Base-by-base conservation (phyloP, 2,888 invertebrate genomes). In the Pyralis farinalis region DNA sequence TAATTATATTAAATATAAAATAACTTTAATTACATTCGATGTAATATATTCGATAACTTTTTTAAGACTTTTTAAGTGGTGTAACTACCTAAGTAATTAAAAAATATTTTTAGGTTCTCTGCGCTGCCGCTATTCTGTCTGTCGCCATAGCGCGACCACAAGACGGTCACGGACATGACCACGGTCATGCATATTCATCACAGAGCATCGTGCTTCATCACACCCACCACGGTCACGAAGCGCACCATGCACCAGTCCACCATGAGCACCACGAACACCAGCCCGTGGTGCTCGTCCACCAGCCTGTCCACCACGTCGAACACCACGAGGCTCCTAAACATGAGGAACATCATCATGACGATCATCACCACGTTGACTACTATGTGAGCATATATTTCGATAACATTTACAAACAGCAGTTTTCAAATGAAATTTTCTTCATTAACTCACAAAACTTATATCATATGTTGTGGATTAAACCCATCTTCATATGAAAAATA, bases 361-460 rank as follows among this genome's bases (percentile, higher is more conserved):
- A 64, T 5, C 51, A 65, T 36, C 51, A 65, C 37, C 46, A 62
- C 47, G 42, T 61, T 30, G 70, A 63, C 42, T 56, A 63, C 46
- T 58, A 60, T 46, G 64, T 64, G 55, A 46, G 55, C 64, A 16
- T 16, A 16, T 16, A 16, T 10, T 79, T 79, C 40, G 80, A 80
- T 7, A 78, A 77, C 39, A n/a, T n/a, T n/a, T n/a, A n/a, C n/a
- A n/a, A n/a, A n/a, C n/a, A n/a, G n/a, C n/a, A n/a, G n/a, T n/a
- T n/a, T n/a, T n/a, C n/a, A n/a, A n/a, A n/a, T n/a, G n/a, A n/a
- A n/a, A n/a, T n/a, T n/a, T n/a, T n/a, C n/a, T n/a, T n/a, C n/a
- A n/a, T n/a, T n/a, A n/a, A n/a, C n/a, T n/a, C n/a, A n/a, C n/a
- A n/a, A n/a, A n/a, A n/a, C n/a, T n/a, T n/a, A n/a, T n/a, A n/a